phyloP scores from a whole-genome alignment of 2,797 vertebrate genomes.

The Diplodus sargus region DNA sequence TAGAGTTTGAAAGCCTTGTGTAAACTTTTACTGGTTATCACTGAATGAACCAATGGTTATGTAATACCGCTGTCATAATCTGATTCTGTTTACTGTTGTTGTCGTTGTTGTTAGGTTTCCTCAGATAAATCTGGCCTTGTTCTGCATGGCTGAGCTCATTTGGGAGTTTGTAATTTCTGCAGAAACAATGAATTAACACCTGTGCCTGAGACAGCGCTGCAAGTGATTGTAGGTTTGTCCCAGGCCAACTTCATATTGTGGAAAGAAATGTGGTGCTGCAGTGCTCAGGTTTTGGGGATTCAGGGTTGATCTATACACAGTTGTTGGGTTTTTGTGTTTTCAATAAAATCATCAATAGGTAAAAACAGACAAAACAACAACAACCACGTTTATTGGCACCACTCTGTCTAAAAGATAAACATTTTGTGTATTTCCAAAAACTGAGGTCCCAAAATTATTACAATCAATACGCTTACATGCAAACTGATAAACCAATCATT shows the following conservation, averaged over 20 bases:
- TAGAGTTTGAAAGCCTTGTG: slow-evolving; percentile 25
- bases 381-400: background rate
- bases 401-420: background rate
- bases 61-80: slow-evolving; percentile 50
- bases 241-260: background rate
- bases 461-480: no score
- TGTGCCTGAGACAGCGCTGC: background rate
- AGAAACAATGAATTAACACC: slow-evolving; percentile 4
- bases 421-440: background rate
- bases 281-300: background rate
- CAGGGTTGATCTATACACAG: background rate
- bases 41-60: slow-evolving; percentile 41
- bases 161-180: slow-evolving; percentile 29
- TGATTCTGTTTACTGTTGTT: slow-evolving; percentile 9
- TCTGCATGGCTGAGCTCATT: slow-evolving; percentile 28
- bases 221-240: background rate
- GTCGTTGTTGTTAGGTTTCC: background rate
- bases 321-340: background rate
- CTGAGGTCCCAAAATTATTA: background rate
- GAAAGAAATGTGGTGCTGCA: background rate
- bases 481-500: no score
- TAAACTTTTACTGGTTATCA: slow-evolving; percentile 23
- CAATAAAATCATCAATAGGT: background rate
- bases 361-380: no score
- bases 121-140: background rate